These are phyloP conservation scores for Nasua narica DNA, from an alignment of 2,797 vertebrate species.

Conservation along the genomic window DNA sequence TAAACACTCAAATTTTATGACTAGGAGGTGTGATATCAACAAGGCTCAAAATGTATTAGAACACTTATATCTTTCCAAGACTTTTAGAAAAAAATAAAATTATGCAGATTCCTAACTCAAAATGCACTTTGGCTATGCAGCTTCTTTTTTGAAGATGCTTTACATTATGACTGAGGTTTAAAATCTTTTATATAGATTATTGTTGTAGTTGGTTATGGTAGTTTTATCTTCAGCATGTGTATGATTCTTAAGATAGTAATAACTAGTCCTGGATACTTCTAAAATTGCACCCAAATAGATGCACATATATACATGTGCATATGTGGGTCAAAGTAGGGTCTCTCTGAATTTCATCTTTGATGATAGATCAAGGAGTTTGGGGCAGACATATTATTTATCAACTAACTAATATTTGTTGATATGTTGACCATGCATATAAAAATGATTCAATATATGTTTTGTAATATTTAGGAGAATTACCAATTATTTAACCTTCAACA, in stretches of 20 bases:
- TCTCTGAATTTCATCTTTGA: neutral
- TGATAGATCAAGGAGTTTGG: neutral
- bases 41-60: neutral
- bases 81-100: neutral
- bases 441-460: neutral
- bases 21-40: neutral
- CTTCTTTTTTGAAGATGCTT: neutral
- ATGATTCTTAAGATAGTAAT: neutral
- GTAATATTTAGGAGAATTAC: neutral
- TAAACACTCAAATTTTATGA: neutral
- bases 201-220: neutral
- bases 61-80: neutral
- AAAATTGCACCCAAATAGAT: neutral
- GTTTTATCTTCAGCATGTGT: neutral
- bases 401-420: neutral
- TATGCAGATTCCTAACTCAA: neutral
- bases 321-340: neutral
- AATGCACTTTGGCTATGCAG: neutral
- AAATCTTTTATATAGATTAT: neutral
- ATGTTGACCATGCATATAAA: neutral
- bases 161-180: neutral
- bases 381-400: neutral
- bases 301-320: neutral
- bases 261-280: neutral
- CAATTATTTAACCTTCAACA: neutral